Conservation (phyloP, 2,888 invertebrate genomes). For the Magallana nippona region DNA sequence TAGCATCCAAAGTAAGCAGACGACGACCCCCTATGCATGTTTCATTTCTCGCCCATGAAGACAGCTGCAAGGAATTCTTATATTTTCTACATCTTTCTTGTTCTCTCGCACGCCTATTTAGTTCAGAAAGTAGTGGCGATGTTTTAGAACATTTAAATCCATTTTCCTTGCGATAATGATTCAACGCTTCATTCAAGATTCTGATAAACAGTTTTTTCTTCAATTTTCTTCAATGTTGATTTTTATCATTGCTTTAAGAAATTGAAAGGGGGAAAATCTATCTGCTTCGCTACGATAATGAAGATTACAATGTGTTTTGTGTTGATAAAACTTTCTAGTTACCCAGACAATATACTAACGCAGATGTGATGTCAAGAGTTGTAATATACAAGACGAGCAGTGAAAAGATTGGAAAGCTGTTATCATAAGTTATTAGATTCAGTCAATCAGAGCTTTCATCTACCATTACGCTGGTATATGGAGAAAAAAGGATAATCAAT, state of each 20-base stretch:
- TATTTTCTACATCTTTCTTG: no score
- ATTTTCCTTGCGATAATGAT: constrained; percentile 13
- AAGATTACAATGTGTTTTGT: constrained; percentile 1
- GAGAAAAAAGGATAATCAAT: neutral
- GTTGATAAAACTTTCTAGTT: constrained; percentile 10
- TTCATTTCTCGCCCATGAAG: no score
- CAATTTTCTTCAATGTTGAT: constrained; percentile 12
- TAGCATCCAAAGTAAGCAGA: no score
- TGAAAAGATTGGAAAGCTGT: constrained; percentile 21
- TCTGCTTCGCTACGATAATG: neutral
- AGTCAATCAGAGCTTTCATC: constrained; percentile 1
- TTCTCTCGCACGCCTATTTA: neutral
- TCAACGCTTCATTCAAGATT: constrained; percentile 17
- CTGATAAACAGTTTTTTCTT: neutral
- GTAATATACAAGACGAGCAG: neutral
- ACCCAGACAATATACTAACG: neutral
- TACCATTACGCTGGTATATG: neutral
- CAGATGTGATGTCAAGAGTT: constrained; percentile 4
- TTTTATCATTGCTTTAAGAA: constrained; percentile 5
- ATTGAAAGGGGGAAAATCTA: neutral
- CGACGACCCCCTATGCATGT: no score
- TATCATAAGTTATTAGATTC: constrained; percentile 27
- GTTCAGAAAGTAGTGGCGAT: neutral
- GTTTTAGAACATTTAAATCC: constrained; percentile 16
- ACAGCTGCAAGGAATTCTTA: no score